phyloP scores from a whole-genome alignment of 2,888 invertebrate genomes.

The Athalia circularis region DNA sequence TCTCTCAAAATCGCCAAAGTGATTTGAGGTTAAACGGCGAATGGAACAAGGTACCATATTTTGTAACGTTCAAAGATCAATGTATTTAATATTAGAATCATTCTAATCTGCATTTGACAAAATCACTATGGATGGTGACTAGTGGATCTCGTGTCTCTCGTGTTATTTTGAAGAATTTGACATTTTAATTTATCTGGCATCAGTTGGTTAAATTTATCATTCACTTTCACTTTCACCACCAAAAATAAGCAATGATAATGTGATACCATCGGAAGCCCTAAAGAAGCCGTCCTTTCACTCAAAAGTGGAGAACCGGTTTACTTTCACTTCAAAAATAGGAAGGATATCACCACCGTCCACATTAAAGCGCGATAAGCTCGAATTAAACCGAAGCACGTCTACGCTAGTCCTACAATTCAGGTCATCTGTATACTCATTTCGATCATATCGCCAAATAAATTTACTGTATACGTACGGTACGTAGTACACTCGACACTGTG shows the following conservation, averaged over 20 bases:
- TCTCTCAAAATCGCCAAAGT: neutral
- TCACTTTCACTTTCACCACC: conserved; percentile 18
- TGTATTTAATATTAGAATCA: conserved; percentile 2
- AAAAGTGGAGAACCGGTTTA: conserved; percentile 29
- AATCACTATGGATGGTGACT: neutral
- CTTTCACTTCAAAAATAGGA: conserved; percentile 26
- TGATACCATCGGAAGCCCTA: conserved; percentile 9
- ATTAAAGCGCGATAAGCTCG: too few species aligned
- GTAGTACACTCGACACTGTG: neutral
- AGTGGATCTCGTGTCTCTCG: neutral
- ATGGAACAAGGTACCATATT: neutral
- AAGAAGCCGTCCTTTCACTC: neutral
- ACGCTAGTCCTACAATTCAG: too few species aligned
- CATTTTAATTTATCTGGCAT: conserved; percentile 5
- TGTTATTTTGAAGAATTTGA: neutral
- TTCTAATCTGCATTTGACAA: conserved; percentile 9
- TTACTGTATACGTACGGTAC: too few species aligned
- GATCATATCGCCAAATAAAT: too few species aligned
- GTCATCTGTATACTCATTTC: too few species aligned
- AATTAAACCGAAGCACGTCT: too few species aligned
- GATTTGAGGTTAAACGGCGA: neutral
- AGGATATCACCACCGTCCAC: neutral
- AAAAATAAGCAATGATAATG: conserved; percentile 18
- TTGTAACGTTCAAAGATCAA: conserved; percentile 24
- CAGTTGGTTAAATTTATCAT: neutral